Evolutionary conservation across 2,888 invertebrate species (phyloP).

Genomic region (Sympetrum striolatum): DNA sequence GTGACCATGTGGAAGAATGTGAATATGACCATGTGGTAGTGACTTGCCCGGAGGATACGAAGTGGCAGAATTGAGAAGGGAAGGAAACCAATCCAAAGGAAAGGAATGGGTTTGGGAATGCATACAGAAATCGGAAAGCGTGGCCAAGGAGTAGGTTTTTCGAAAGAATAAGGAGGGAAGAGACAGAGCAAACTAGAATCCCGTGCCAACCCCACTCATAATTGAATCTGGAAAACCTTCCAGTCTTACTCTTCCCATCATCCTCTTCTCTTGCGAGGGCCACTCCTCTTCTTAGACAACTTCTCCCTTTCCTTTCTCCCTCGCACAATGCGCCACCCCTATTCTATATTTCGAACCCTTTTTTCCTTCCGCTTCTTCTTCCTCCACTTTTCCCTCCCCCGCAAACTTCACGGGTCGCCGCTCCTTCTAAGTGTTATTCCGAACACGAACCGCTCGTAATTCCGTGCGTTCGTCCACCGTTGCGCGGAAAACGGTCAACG

Average conservation of each 20-base stretch:
- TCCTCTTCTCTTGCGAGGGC: not conserved
- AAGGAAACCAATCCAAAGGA: not conserved
- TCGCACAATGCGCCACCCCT: not conserved
- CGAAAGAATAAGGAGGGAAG: not conserved
- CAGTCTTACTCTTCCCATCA: not conserved
- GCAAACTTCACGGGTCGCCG: not conserved
- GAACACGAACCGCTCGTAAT: not conserved
- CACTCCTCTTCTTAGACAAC: not conserved
- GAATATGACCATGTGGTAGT: too few relatives aligned
- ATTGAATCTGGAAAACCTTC: constrained; percentile 43
- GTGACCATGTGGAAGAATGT: not conserved
- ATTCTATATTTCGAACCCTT: not conserved
- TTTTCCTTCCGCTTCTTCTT: not conserved
- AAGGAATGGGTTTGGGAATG: not conserved
- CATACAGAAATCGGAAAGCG: not conserved
- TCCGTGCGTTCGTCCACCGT: not conserved
- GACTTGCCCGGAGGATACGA: not conserved
- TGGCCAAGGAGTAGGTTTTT: not conserved
- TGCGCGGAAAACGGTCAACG: not conserved
- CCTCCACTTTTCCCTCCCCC: not conserved
- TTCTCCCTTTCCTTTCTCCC: not conserved
- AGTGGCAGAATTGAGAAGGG: not conserved
- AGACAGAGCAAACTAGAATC: constrained; percentile 28
- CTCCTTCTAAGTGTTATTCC: not conserved
- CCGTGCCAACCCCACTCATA: constrained; percentile 35